Conservation (phyloP, 2,888 invertebrate species). For the Coleophora deauratella region DNA sequence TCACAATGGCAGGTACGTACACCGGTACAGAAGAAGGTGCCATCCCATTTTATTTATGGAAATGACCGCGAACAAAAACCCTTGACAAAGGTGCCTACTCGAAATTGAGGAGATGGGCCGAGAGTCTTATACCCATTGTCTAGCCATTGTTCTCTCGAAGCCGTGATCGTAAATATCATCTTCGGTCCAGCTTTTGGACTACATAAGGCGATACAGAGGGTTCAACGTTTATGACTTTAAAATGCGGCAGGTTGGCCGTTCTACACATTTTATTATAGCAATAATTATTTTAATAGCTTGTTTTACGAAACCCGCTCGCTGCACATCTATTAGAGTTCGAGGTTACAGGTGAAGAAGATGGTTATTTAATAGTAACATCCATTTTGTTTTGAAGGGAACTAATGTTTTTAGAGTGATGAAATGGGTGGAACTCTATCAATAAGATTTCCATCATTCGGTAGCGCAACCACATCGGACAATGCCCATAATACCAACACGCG, state of each 20-base stretch:
- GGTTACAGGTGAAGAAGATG: too few species aligned
- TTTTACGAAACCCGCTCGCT: too few species aligned
- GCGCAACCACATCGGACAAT: conserved; percentile 8
- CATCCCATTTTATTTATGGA: conserved; percentile 69
- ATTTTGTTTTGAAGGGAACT: neutral
- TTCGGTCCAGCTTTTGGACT: conserved; percentile 27
- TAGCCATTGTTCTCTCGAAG: conserved; percentile 44
- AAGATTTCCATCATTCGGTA: conserved; percentile 19
- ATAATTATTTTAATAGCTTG: neutral
- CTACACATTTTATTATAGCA: neutral
- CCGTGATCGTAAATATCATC: conserved; percentile 60
- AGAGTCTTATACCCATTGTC: conserved; percentile 56
- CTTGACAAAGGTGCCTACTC: conserved; percentile 70
- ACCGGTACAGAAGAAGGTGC: conserved; percentile 22
- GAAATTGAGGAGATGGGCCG: conserved; percentile 70
- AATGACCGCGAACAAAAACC: conserved; percentile 69
- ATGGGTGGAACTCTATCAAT: too few species aligned
- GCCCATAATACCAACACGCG: too few species aligned
- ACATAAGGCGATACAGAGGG: neutral
- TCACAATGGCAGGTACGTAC: conserved; percentile 66
- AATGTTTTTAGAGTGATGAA: neutral
- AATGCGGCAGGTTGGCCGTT: neutral
- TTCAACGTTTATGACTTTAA: conserved; percentile 6
- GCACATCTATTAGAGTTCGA: too few species aligned
- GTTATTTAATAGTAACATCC: neutral